A percentile compares a stretch with the other conserved stretches of the same genome.
phyloP scores from a whole-genome alignment of 1,140 invertebrate genomes.

The Mactra quadrangularis region DNA sequence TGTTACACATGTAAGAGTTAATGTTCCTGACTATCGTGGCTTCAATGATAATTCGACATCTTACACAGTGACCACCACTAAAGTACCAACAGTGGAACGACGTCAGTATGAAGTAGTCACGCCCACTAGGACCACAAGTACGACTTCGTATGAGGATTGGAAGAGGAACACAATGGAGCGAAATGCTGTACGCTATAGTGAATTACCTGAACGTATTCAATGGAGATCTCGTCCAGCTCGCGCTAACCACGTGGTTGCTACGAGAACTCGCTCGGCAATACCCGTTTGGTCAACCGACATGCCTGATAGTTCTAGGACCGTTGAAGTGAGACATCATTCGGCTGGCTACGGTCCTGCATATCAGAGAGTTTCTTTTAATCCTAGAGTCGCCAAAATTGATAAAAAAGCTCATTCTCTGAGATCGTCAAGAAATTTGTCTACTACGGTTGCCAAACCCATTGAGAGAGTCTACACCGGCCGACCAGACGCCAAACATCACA shows the following conservation, averaged over 20 bases:
- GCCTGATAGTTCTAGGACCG: neutral
- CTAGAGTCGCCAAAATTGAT: constrained; percentile 28
- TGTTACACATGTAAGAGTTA: constrained; percentile 35
- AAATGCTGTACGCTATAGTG: constrained; percentile 31
- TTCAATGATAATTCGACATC: neutral
- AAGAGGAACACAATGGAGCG: constrained; percentile 52
- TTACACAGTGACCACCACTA: neutral
- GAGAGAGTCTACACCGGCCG: constrained; percentile 41
- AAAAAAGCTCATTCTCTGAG: constrained; percentile 39
- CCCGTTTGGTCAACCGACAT: constrained; percentile 22
- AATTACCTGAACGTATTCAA: constrained; percentile 40
- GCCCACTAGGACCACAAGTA: neutral
- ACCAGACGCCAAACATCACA: constrained; percentile 39
- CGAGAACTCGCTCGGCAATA: constrained; percentile 35
- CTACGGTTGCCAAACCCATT: constrained; percentile 40
- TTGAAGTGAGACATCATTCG: constrained; percentile 36
- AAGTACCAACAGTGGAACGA: neutral
- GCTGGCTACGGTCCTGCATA: constrained; percentile 29
- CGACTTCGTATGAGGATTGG: constrained; percentile 52
- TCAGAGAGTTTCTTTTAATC: constrained; percentile 39
- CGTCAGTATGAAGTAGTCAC: constrained; percentile 1
- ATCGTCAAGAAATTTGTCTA: constrained; percentile 15
- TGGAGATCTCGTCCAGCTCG: constrained; percentile 35
- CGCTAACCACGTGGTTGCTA: constrained; percentile 30
- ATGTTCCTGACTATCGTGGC: constrained; percentile 48